Conservation (phyloP, 1,140 invertebrate genomes). For the Pentalonia nigronervosa region DNA sequence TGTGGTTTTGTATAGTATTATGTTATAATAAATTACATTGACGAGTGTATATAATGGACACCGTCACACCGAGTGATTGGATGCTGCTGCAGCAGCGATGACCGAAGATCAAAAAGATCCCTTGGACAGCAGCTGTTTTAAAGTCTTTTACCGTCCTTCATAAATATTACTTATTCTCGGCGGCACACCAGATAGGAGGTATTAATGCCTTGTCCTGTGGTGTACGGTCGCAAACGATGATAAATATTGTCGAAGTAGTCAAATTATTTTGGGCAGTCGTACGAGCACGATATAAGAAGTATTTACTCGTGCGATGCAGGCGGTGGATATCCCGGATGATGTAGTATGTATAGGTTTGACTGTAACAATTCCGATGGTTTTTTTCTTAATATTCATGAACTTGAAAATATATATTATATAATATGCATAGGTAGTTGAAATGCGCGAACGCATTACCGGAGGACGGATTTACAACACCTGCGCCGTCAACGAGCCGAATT, state of each 20-base stretch:
- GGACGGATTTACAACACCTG: conserved; percentile 8
- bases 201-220: neutral
- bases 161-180: neutral
- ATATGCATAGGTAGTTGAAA: neutral
- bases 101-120: neutral
- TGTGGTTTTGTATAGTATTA: too few species aligned
- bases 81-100: too few species aligned
- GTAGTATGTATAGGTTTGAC: neutral
- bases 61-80: neutral
- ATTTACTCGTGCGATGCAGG: neutral
- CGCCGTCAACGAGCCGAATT: conserved; percentile 9
- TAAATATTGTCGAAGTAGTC: neutral
- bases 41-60: too few species aligned
- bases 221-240: neutral
- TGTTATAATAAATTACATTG: too few species aligned
- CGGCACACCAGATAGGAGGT: neutral
- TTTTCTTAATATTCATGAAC: conserved; percentile 38
- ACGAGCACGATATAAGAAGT: neutral
- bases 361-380: neutral
- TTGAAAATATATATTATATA: neutral
- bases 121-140: neutral
- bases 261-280: neutral
- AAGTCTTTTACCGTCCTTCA: neutral
- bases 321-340: neutral
- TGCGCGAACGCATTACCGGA: neutral